phyloP scores from a whole-genome alignment of 2,888 invertebrate species.

The Nyleta sp. region DNA sequence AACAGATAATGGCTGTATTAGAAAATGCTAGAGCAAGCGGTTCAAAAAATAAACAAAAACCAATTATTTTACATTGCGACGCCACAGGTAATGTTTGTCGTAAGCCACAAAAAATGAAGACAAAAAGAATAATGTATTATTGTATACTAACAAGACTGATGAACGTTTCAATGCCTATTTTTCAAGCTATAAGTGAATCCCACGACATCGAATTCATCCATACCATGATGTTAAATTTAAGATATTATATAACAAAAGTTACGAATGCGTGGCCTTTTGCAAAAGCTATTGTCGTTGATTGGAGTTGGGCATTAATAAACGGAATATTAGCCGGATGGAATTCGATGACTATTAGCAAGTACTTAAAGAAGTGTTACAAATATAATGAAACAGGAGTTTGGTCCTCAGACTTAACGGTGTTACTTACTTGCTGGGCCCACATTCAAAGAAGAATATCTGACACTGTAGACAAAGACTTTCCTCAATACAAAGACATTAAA shows the following conservation, averaged over 20 bases:
- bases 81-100: slow-evolving; percentile 54
- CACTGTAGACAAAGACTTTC: slow-evolving; percentile 21
- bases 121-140: slow-evolving; percentile 59
- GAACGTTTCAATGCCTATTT: slow-evolving; percentile 11
- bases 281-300: slow-evolving; percentile 42
- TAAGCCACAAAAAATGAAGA: no score
- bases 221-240: slow-evolving; percentile 41
- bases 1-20: slow-evolving; percentile 12
- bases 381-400: slow-evolving; percentile 9
- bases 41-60: slow-evolving; percentile 2
- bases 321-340: slow-evolving; percentile 42
- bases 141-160: slow-evolving; percentile 16
- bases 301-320: no score
- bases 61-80: slow-evolving; percentile 37
- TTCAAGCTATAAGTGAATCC: slow-evolving; percentile 48
- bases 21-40: slow-evolving; percentile 4
- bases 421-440: slow-evolving; percentile 59
- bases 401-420: slow-evolving; percentile 18
- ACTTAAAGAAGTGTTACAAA: slow-evolving; percentile 45
- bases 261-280: slow-evolving; percentile 42
- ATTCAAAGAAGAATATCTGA: slow-evolving; percentile 54
- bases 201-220: slow-evolving; percentile 48
- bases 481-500: slow-evolving; percentile 34
- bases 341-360: slow-evolving; percentile 31
- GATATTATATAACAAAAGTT: slow-evolving; percentile 32